Base-by-base conservation (phyloP, 2,797 vertebrate species). In the Atherinosoma microstoma region DNA sequence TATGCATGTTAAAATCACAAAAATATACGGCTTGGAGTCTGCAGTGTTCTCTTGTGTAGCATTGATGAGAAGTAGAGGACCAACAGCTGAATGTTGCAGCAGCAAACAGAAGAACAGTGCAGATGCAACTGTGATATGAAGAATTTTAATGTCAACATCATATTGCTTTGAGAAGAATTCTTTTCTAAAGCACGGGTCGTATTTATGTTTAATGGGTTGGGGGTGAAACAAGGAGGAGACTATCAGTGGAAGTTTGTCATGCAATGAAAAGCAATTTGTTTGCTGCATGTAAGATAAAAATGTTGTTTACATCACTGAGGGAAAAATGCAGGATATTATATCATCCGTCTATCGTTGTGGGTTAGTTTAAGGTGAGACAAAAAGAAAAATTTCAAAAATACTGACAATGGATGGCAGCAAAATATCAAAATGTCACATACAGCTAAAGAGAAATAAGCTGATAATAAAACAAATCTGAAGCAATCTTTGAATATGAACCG, bases 1-100 rank as follows among this genome's bases (percentile, higher is more conserved):
- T 70, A n/a, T 64, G 70, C 73, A 78, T 78, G 80, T 79, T 78
- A 58, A 75, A 84, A 80, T 36, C n/a, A 30, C 15, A 76, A 75
- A 79, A 71, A 66, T n/a, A 8, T 29, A 49, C 47, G 51, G 61
- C 84, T 76, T 0, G 34, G 58, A 73, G 69, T 62, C 61, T 70
- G 78, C 61, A 56, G 38, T 74, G 59, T 73, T 51, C 75, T 58
- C 67, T 75, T 47, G 49, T 78, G 56, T 20, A 13, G 51, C 53
- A 32, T 3, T 51, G 72, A 87, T 81, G 75, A 81, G 76, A 62
- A 70, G 75, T 60, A 29, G 58, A 35, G 40, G 63, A 63, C 22
- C 60, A 27, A 63, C 58, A 13, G 70, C 63, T 35, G 61, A 66
- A 32, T 35, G 60, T n/a, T 18, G 35, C 35, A 8, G 51, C 58